phyloP scores from a whole-genome alignment of 35 echinoderm and acorn worm species.

The Lytechinus pictus region DNA sequence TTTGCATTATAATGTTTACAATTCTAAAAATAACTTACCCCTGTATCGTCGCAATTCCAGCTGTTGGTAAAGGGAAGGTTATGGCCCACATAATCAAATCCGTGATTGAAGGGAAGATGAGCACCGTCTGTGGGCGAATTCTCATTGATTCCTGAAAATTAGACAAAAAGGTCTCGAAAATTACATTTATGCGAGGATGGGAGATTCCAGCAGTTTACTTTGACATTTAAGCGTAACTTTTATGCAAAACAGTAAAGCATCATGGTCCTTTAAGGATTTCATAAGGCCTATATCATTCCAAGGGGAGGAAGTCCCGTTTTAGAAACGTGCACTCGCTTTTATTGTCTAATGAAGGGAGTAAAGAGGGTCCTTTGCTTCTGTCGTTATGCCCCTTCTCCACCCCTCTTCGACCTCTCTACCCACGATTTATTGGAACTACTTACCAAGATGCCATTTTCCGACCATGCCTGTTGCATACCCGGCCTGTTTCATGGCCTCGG shows the following conservation, averaged over 20 bases:
- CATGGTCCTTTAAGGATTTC: neutral
- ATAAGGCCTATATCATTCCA: neutral
- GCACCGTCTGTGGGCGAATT: slow-evolving; percentile 42
- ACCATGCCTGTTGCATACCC: neutral
- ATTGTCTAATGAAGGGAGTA: too few species aligned
- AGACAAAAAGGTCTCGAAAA: neutral
- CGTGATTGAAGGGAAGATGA: slow-evolving; percentile 75
- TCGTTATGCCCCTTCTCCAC: too few species aligned
- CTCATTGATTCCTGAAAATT: slow-evolving; percentile 67
- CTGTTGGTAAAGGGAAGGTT: slow-evolving; percentile 70
- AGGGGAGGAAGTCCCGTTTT: too few species aligned
- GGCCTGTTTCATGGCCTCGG: slow-evolving; percentile 37
- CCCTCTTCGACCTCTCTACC: too few species aligned
- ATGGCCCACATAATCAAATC: slow-evolving; percentile 70
- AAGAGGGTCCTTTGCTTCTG: too few species aligned
- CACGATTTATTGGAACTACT: neutral
- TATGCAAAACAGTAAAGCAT: neutral
- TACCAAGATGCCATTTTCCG: slow-evolving; percentile 71
- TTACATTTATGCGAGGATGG: too few species aligned
- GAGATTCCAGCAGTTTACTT: neutral
- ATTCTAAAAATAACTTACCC: neutral
- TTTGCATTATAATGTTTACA: too few species aligned
- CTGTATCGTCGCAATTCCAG: slow-evolving; percentile 61
- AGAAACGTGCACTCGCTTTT: too few species aligned
- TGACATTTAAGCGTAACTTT: neutral